phyloP scores from a whole-genome alignment of 2,113 vertebrate species.

The Pituophis catenifer region DNA sequence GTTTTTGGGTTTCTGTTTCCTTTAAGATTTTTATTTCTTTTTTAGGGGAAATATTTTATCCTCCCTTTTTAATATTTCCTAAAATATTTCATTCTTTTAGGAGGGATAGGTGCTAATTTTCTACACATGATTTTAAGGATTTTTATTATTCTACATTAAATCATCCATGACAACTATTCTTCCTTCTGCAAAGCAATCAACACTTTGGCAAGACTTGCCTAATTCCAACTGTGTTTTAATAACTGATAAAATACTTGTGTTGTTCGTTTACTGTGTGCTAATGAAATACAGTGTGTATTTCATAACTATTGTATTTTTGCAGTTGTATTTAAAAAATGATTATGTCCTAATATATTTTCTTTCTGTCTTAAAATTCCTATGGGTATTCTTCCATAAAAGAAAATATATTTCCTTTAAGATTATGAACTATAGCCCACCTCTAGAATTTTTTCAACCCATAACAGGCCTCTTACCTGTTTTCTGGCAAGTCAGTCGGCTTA shows the following conservation, averaged over 20 bases:
- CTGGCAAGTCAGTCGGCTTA: constrained; percentile 82
- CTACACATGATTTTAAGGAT: not conserved
- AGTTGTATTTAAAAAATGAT: not conserved
- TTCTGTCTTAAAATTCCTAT: not conserved
- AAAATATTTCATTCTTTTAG: too few species aligned
- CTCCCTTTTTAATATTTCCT: too few species aligned
- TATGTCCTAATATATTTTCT: not conserved
- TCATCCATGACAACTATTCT: not conserved
- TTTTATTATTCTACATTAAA: not conserved
- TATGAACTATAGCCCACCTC: not conserved
- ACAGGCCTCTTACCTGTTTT: constrained; percentile 79
- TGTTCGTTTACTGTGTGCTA: not conserved
- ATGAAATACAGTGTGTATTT: not conserved
- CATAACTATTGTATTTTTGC: not conserved
- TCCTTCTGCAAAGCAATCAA: not conserved
- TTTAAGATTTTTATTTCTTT: too few species aligned
- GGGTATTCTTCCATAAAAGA: not conserved
- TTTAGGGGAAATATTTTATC: too few species aligned
- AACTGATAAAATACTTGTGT: not conserved
- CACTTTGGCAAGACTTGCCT: not conserved
- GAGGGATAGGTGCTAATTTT: too few species aligned
- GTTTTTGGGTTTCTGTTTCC: too few species aligned
- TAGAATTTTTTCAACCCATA: not conserved
- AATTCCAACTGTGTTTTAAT: not conserved
- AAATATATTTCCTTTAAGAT: not conserved